phyloP scores from a whole-genome alignment of 2,888 invertebrate species.

The Pocota personata region DNA sequence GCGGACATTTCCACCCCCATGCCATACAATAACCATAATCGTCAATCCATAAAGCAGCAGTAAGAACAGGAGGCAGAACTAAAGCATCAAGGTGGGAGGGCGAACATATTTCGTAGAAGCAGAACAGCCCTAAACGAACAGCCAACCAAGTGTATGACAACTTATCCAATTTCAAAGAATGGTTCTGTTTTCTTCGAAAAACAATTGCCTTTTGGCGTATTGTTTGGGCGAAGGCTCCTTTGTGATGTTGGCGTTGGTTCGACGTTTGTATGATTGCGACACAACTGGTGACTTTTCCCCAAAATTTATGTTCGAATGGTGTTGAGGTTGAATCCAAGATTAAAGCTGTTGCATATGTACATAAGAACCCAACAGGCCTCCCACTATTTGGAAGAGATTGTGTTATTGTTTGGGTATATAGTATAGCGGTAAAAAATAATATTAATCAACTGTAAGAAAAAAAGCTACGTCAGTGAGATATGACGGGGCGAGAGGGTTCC shows the following conservation, averaged over 20 bases:
- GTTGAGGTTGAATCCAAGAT: neutral
- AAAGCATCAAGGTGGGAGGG: neutral
- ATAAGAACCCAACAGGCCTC: neutral
- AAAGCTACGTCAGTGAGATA: neutral
- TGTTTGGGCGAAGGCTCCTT: neutral
- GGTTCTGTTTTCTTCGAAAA: neutral
- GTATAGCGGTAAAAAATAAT: constrained; percentile 6
- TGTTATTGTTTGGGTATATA: neutral
- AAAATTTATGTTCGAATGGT: neutral
- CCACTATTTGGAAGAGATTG: neutral
- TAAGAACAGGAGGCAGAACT: neutral
- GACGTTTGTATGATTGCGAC: constrained; percentile 7
- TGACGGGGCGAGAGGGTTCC: neutral
- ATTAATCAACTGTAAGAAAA: constrained; percentile 2
- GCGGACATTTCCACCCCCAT: constrained; percentile 32
- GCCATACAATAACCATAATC: constrained; percentile 13
- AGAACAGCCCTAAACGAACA: neutral
- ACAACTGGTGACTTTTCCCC: neutral
- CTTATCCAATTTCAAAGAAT: neutral
- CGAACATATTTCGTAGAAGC: neutral
- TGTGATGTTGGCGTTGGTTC: neutral
- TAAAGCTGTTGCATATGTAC: constrained; percentile 35
- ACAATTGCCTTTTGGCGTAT: constrained; percentile 14
- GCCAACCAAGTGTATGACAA: neutral
- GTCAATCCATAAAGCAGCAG: neutral